phyloP scores from a whole-genome alignment of 2,113 vertebrate genomes.

The Centropristis striata region DNA sequence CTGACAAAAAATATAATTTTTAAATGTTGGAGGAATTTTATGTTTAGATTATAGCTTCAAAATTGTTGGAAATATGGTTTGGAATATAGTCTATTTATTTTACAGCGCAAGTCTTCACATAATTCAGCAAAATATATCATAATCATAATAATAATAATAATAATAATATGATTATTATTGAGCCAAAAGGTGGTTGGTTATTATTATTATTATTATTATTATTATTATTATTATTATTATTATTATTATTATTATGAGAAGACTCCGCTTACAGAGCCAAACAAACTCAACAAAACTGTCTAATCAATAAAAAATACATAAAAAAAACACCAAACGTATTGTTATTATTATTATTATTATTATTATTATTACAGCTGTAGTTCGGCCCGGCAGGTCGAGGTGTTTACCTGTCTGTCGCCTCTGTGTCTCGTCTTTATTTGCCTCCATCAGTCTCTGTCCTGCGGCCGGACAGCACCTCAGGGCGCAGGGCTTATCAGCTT shows the following conservation, averaged over 20 bases:
- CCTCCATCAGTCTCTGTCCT: constrained; percentile 64
- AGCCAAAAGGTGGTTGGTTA: neutral
- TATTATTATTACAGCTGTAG: neutral
- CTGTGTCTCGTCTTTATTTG: constrained; percentile 79
- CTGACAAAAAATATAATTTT: neutral
- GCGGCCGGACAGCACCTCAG: constrained; percentile 46
- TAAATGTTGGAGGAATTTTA: neutral
- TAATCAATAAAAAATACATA: too few relatives aligned
- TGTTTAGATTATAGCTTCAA: too few relatives aligned
- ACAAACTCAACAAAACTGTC: too few relatives aligned
- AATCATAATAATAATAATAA: too few relatives aligned
- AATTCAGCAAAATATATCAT: too few relatives aligned
- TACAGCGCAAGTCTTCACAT: too few relatives aligned
- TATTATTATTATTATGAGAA: neutral
- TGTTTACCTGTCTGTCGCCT: constrained; percentile 61
- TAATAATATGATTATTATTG: neutral
- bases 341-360: neutral
- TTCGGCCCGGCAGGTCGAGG: neutral
- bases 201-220: neutral
- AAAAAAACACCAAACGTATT: too few relatives aligned
- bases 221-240: neutral
- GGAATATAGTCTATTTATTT: too few relatives aligned
- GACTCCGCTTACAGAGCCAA: too few relatives aligned
- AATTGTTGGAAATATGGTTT: neutral
- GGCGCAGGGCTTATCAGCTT: constrained; percentile 55